phyloP scores from a whole-genome alignment of 2,113 vertebrate species.

The Gopherus evgoodei region DNA sequence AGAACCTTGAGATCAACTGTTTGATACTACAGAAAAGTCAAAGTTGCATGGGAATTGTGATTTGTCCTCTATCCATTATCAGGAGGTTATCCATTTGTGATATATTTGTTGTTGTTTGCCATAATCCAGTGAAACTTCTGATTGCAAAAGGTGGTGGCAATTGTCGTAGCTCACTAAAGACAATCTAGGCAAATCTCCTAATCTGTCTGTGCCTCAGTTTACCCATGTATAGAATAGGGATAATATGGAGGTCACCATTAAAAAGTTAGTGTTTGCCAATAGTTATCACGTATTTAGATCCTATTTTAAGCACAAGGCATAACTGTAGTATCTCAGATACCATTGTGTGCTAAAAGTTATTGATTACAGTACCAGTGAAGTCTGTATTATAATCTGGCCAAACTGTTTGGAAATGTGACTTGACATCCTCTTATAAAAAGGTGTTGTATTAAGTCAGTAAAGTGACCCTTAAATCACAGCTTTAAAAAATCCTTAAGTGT shows the following conservation, averaged over 20 bases:
- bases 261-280: too few relatives aligned
- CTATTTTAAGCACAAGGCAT: neutral
- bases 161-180: too few relatives aligned
- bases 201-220: neutral
- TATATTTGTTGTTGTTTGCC: neutral
- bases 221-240: neutral
- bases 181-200: too few relatives aligned
- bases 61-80: neutral
- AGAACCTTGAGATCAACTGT: neutral
- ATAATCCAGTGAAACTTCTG: neutral
- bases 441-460: neutral
- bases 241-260: neutral
- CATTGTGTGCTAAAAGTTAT: neutral
- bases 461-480: neutral
- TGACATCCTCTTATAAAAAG: neutral
- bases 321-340: neutral
- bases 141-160: neutral
- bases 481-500: conserved; percentile 12
- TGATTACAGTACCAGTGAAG: neutral
- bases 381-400: neutral
- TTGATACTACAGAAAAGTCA: neutral
- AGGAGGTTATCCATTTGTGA: neutral
- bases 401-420: neutral
- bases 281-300: neutral
- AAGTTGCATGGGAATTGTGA: neutral